Evolutionary conservation across 2,113 vertebrate species (phyloP).

Genomic region (Limnothrissa miodon): DNA sequence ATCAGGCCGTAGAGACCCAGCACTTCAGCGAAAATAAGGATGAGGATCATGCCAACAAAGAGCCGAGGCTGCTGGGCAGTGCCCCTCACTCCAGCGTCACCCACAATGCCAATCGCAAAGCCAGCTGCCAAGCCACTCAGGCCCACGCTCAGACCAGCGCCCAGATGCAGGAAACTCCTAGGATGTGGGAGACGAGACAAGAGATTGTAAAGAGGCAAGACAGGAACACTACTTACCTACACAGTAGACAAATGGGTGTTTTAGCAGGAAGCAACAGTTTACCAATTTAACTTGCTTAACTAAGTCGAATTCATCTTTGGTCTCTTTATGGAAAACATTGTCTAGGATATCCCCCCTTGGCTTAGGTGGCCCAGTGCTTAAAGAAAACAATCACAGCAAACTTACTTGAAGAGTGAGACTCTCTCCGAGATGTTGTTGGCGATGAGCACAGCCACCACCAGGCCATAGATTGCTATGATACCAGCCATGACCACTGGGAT

Average conservation of each 20-base stretch:
- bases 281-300: neutral
- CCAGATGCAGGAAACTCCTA: conserved; percentile 97
- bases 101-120: conserved; percentile 97
- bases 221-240: neutral
- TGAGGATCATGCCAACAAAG: conserved; percentile 99
- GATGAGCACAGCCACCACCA: conserved; percentile 98
- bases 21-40: conserved; percentile 97
- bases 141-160: conserved; percentile 94
- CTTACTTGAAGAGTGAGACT: conserved; percentile 90
- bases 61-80: conserved; percentile 97
- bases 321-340: no score
- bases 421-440: conserved; percentile 83
- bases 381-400: neutral
- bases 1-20: conserved; percentile 97
- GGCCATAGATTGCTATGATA: conserved; percentile 97
- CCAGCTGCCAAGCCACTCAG: conserved; percentile 95
- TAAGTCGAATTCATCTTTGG: no score
- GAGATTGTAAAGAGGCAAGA: neutral
- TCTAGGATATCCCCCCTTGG: no score
- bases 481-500: conserved; percentile 99
- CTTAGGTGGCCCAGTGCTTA: no score
- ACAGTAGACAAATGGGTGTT: neutral
- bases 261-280: neutral
- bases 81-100: conserved; percentile 91
- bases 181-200: neutral